Base-by-base conservation (phyloP, 2,113 vertebrate species). In the chimpanzee (Pan troglodytes) region DNA sequence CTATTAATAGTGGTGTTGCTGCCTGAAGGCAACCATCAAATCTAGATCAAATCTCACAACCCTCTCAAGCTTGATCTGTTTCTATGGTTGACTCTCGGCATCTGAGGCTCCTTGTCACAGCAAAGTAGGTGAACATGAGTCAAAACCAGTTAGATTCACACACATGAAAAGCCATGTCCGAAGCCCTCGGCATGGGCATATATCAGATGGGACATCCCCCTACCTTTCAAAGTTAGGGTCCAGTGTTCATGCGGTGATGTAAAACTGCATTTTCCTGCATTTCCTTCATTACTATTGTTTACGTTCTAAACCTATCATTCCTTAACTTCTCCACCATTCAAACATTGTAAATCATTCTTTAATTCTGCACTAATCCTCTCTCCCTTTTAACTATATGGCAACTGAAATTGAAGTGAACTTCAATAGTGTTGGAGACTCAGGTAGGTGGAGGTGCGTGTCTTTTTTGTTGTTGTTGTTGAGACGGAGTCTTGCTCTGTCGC, bases 161-260 rank as follows among this genome's bases (percentile, higher is more conserved):
- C 35, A 70, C 30, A 35, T 2, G 50, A 87, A 75, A 93, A 93
- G 45, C 12, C 59, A 96, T 4, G 61, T 73, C 10, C 55, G 7
- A 90, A 81, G 75, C 40, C 20, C 35, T 27, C 25, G 38, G 64
- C 52, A 45, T 30, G 17, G 67, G 55, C 43, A 75, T 17, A 7
- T 1, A 73, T n/a, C 55, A 76, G 30, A 82, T 6, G 50, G 81
- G 57, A 80, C 40, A 11, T 3, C 18, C n/a, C 61, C 70, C 72
- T 73, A 30, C 75, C 85, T 93, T 82, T 57, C 80, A 81, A 43
- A 85, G 45, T 64, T 18, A 64, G n/a, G 45, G 83, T 48, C 18
- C 9, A 4, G 27, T 35, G 27, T 52, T 50, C 2, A n/a, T 0
- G 2, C 1, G 11, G 45, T 8, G 23, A 45, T 2, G 16, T 8